phyloP scores from a whole-genome alignment of 2,113 vertebrate species.

The Piaya cayana region DNA sequence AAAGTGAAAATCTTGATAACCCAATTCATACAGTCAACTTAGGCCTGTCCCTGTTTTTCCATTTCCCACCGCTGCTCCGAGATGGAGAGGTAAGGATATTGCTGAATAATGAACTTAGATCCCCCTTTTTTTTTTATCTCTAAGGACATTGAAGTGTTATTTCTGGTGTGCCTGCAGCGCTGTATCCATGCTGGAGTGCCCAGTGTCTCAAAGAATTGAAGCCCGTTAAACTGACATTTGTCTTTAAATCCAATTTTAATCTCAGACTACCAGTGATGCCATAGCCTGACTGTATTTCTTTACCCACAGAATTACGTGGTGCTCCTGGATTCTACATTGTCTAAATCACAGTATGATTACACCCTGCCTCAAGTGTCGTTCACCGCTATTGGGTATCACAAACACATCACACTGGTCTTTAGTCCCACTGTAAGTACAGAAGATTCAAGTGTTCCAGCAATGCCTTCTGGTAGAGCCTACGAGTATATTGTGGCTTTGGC shows the following conservation, averaged over 20 bases:
- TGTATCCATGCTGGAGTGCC: background rate
- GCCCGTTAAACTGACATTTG: background rate
- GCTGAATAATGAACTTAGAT: background rate
- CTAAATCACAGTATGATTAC: conserved; percentile 92
- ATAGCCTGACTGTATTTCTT: background rate
- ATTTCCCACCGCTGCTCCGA: conserved; percentile 91
- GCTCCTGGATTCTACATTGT: conserved; percentile 88
- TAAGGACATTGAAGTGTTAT: background rate
- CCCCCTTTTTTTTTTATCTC: background rate
- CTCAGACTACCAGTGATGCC: background rate
- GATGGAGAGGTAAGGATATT: conserved; percentile 88
- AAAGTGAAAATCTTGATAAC: conserved; percentile 94
- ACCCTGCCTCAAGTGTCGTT: conserved; percentile 92
- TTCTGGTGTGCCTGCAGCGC: background rate
- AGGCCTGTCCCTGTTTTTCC: conserved; percentile 95
- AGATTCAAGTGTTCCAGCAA: background rate
- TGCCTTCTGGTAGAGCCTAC: background rate
- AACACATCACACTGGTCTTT: conserved; percentile 92
- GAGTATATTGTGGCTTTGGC: background rate
- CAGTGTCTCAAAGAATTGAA: background rate
- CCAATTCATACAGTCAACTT: conserved; percentile 93
- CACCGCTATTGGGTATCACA: conserved; percentile 89
- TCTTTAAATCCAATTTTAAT: background rate
- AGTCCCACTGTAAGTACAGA: conserved; percentile 86
- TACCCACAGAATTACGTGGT: conserved; percentile 87